Conservation (phyloP, 2,113 vertebrate genomes). For the Rhinoptilus africanus region DNA sequence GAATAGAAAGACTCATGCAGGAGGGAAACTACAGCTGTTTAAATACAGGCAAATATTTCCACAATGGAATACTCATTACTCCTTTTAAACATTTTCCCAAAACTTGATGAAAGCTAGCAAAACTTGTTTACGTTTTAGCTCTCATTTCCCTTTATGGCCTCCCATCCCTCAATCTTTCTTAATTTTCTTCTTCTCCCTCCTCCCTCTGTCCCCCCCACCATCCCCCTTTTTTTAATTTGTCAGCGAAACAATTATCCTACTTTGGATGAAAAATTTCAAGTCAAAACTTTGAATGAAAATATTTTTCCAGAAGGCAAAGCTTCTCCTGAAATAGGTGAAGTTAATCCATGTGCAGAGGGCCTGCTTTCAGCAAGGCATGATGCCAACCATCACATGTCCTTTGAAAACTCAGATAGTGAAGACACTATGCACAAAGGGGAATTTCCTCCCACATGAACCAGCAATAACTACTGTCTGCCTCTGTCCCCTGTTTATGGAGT, state of each 20-base stretch:
- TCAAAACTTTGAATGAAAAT: neutral
- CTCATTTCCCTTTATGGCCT: neutral
- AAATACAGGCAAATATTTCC: neutral
- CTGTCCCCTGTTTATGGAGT: neutral
- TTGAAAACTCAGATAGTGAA: neutral
- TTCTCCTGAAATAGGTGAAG: neutral
- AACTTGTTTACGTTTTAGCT: neutral
- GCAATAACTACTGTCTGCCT: neutral
- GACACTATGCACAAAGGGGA: neutral
- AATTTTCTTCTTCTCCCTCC: accelerated
- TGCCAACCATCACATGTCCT: neutral
- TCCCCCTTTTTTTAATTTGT: neutral
- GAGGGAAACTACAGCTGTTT: neutral
- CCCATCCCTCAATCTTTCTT: neutral
- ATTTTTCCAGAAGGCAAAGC: neutral
- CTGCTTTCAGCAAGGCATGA: neutral
- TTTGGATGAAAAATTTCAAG: neutral
- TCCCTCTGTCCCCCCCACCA: too few relatives aligned
- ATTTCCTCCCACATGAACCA: neutral
- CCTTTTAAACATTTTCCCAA: neutral
- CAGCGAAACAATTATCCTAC: neutral
- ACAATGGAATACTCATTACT: neutral
- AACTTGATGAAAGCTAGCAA: neutral
- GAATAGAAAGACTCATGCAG: neutral
- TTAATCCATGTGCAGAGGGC: neutral